Conservation (phyloP, 1,140 invertebrate species). For the Periplaneta americana region DNA sequence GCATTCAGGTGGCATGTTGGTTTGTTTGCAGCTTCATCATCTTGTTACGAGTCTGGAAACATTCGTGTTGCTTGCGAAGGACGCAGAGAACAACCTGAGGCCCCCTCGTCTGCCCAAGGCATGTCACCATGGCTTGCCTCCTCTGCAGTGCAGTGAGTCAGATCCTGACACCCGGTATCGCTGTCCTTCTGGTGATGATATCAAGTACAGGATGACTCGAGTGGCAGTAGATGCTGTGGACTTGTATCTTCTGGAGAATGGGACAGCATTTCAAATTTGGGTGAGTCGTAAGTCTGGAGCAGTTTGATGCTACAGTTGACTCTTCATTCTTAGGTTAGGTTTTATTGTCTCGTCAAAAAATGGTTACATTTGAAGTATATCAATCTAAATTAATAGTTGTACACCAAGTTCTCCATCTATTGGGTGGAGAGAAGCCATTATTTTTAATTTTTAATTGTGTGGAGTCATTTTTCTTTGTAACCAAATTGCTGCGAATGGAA, state of each 20-base stretch:
- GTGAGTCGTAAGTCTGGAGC: no score
- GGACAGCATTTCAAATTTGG: constrained; percentile 82
- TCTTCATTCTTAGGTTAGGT: no score
- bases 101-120: constrained; percentile 67
- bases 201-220: constrained; percentile 93
- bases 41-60: constrained; percentile 84
- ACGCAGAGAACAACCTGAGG: constrained; percentile 83
- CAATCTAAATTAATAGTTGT: no score
- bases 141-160: constrained; percentile 67
- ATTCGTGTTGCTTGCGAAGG: constrained; percentile 76
- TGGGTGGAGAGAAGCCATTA: no score
- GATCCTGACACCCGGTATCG: constrained; percentile 51
- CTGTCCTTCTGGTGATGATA: constrained; percentile 81
- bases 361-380: no score
- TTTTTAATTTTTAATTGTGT: no score
- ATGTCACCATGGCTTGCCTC: constrained; percentile 82
- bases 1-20: no score
- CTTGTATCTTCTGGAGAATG: constrained; percentile 84
- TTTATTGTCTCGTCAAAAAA: no score
- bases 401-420: no score
- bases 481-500: no score
- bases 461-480: no score
- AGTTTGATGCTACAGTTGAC: no score
- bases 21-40: constrained; percentile 59
- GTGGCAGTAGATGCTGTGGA: constrained; percentile 88